Evolutionary conservation across 2,113 vertebrate species (phyloP).

Genomic region (Calyptommatus sinebrachiatus): DNA sequence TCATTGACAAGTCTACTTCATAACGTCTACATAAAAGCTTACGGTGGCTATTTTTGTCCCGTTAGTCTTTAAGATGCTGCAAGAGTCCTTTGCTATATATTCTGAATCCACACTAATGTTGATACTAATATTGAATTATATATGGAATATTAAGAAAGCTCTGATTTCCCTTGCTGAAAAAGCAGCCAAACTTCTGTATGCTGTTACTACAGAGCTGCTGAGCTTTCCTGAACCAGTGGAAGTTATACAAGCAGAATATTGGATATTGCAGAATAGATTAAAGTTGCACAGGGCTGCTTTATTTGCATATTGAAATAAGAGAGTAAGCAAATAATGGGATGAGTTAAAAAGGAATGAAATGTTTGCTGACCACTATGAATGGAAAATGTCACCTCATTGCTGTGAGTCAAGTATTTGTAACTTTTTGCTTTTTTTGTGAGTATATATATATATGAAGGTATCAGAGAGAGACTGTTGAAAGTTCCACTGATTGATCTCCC

Average conservation of each 20-base stretch:
- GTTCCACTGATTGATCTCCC: neutral
- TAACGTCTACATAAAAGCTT: too few relatives aligned
- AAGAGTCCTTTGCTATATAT: too few relatives aligned
- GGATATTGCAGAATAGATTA: neutral
- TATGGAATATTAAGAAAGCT: neutral
- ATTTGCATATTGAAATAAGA: neutral
- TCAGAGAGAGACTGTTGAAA: neutral
- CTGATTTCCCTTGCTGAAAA: neutral
- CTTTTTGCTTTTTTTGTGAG: neutral
- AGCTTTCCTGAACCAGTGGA: neutral
- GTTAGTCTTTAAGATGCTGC: too few relatives aligned
- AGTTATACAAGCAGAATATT: neutral
- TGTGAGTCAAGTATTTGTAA: neutral
- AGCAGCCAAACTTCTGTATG: neutral
- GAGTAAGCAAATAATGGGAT: neutral
- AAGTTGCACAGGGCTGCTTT: neutral
- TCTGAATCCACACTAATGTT: too few relatives aligned
- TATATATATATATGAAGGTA: neutral
- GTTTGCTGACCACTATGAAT: neutral
- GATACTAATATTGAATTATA: too few relatives aligned
- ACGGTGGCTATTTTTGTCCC: too few relatives aligned
- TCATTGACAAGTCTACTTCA: too few relatives aligned
- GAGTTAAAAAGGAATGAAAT: neutral
- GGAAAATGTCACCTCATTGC: neutral
- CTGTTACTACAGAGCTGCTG: neutral